A percentile compares a stretch with the other conserved stretches of the same genome.
Evolutionary conservation across 1,140 invertebrate species (phyloP).

Genomic region (Physella acuta): DNA sequence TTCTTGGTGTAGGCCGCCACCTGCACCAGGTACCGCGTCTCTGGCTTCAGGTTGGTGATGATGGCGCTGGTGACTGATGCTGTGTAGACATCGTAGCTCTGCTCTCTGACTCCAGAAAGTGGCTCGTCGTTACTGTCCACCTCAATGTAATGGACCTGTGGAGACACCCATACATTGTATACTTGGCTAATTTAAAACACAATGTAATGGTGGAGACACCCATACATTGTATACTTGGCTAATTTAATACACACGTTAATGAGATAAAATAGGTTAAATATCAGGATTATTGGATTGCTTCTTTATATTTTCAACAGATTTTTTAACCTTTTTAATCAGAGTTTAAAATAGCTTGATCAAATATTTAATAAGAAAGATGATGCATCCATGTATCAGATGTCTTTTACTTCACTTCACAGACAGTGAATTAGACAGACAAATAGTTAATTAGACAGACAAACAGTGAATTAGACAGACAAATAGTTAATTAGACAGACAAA

Average conservation of each 20-base stretch:
- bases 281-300: too few species aligned
- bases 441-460: too few species aligned
- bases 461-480: too few species aligned
- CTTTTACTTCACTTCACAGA: too few species aligned
- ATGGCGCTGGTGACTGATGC: conserved; percentile 77
- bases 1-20: conserved; percentile 91
- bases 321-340: too few species aligned
- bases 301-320: too few species aligned
- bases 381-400: too few species aligned
- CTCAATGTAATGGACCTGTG: conserved; percentile 74
- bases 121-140: conserved; percentile 44
- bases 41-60: conserved; percentile 85
- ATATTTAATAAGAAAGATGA: too few species aligned
- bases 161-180: background rate
- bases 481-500: background rate
- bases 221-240: background rate
- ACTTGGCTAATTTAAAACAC: background rate
- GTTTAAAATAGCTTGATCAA: too few species aligned
- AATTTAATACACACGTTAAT: background rate
- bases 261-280: too few species aligned
- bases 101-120: conserved; percentile 33
- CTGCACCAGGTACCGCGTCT: conserved; percentile 80
- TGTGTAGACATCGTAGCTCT: conserved; percentile 41
- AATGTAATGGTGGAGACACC: background rate
- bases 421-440: too few species aligned